Percentiles rank a stretch among this genome's conserved stretches.
These are phyloP conservation scores for western clawed frog (Xenopus tropicalis) DNA, from an alignment of 2,113 vertebrate genomes.

Conservation along the genomic window DNA sequence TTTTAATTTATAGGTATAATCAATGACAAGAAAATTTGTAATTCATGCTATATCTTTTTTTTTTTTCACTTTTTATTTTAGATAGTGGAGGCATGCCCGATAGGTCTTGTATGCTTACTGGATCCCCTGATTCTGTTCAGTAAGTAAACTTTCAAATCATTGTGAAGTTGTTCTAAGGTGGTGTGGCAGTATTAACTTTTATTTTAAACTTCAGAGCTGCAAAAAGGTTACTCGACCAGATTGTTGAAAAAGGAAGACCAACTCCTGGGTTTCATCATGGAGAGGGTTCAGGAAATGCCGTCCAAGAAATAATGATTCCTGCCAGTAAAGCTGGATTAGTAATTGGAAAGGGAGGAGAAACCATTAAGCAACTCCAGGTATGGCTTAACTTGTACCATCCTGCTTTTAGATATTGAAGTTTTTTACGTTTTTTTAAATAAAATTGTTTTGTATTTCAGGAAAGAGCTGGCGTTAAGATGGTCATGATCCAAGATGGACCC, in stretches of 20 bases:
- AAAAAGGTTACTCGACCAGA: constrained; percentile 89
- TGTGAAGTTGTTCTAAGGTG: neutral
- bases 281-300: constrained; percentile 89
- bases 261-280: constrained; percentile 93
- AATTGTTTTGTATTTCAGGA: constrained; percentile 64
- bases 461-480: constrained; percentile 96
- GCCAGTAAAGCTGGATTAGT: constrained; percentile 95
- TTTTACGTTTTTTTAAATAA: constrained; percentile 13
- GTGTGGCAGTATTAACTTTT: neutral
- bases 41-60: neutral
- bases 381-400: neutral
- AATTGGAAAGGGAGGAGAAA: constrained; percentile 96
- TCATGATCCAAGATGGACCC: constrained; percentile 98
- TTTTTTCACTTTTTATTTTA: constrained; percentile 50
- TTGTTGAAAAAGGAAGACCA: constrained; percentile 94
- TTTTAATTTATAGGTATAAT: neutral
- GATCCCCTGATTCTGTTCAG: constrained; percentile 88
- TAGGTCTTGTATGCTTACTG: constrained; percentile 91
- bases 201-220: constrained; percentile 69
- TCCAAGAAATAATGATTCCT: constrained; percentile 97
- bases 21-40: neutral
- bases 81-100: constrained; percentile 96
- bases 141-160: constrained; percentile 63
- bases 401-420: neutral
- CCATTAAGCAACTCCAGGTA: constrained; percentile 97